Evolutionary conservation across 2,888 invertebrate species (phyloP), one percentile per base, ranked within the genome.

Genomic region (Galerucella calmariensis): DNA sequence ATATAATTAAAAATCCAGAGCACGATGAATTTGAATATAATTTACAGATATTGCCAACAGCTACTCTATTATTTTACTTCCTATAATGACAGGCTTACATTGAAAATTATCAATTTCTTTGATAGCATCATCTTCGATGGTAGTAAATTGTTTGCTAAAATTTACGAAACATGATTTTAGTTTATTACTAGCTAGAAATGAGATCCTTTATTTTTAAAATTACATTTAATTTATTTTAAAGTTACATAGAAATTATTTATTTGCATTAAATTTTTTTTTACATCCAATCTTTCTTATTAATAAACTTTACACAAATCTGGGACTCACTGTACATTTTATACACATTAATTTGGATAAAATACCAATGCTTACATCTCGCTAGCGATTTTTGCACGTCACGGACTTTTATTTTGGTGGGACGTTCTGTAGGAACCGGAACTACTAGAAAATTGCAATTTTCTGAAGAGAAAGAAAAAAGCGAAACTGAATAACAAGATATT

Each of bases 1-100:
- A 69, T 69, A 69, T 69, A 69, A 69, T 69, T 69, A 59, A 20
- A 46, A 59, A 69, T 69, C 16, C 58, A 46, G 58, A 69, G 20
- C 68, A 59, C 24, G 58, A 9, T 41, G 59, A 59, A 59, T 69
- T 59, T 61, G 41, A 59, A 69, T 69, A 59, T 69, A 58, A 69
- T 59, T 69, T 69, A 46, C 14, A 59, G 11, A 59, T 44, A 59
- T 69, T 59, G 59, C 68, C 58, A 68, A 68, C 58, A 68, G n/a
- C 9, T 41, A 35, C 56, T 56, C 67, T 58, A 56, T 58, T 16
- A 58, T 68, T 68, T 68, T 58, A 44, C 44, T 58, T 56, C 56
- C 12, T 58, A 41, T 68, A 68, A 68, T 68, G 67, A 68, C 4
- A 12, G 51, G 20, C 53, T 35, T 68, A 20, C 51, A 67, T 27